These are phyloP conservation scores for Falco peregrinus DNA, from an alignment of 2,797 vertebrate genomes.

Conservation along the genomic window DNA sequence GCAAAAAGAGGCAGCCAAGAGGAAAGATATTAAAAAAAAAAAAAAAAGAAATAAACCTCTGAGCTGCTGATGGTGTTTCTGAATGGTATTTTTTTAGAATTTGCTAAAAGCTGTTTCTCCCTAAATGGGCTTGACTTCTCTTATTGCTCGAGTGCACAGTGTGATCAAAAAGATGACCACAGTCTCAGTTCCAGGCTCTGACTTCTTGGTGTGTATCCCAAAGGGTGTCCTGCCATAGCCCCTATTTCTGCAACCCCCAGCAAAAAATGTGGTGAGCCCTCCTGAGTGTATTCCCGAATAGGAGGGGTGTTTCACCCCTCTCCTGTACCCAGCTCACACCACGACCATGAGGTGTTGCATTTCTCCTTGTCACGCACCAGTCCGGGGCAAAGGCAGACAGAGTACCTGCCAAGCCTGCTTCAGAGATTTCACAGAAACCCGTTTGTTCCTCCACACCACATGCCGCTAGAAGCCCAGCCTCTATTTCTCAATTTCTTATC, in stretches of 20 bases:
- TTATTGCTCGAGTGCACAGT: background rate
- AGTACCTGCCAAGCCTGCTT: background rate
- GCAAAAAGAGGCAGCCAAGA: background rate
- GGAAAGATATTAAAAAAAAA: background rate
- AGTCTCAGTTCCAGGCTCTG: background rate
- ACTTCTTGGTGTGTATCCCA: background rate
- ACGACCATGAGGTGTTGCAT: background rate
- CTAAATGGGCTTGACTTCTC: background rate
- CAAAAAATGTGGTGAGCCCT: background rate
- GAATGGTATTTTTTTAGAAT: background rate
- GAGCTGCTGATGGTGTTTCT: background rate
- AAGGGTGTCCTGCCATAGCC: background rate
- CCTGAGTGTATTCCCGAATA: background rate
- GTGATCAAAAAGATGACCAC: background rate
- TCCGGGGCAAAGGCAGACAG: background rate
- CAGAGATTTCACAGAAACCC: background rate
- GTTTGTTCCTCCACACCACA: fast-evolving
- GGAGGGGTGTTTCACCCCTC: background rate
- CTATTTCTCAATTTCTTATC: background rate
- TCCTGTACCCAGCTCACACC: background rate
- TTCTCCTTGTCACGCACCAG: background rate
- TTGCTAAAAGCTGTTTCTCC: background rate
- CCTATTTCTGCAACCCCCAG: background rate
- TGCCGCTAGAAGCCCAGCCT: background rate
- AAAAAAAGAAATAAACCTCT: background rate